These are phyloP conservation scores for Hemibagrus guttatus DNA, from an alignment of 2,797 vertebrate genomes.

Conservation along the genomic window DNA sequence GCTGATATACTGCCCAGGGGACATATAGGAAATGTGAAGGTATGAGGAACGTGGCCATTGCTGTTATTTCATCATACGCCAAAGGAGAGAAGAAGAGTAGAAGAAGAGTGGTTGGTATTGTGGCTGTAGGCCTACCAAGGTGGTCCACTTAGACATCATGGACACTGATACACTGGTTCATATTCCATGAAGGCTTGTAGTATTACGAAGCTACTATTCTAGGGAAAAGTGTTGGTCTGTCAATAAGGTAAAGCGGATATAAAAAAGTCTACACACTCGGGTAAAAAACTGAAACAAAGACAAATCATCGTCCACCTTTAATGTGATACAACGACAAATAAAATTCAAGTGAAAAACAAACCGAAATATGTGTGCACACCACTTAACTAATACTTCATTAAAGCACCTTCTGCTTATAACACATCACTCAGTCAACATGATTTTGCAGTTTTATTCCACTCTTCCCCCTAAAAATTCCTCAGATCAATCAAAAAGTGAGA, in stretches of 20 bases:
- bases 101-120: neutral
- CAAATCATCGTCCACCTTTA: too few species aligned
- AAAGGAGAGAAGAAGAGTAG: neutral
- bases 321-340: too few species aligned
- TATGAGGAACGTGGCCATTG: neutral
- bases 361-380: neutral
- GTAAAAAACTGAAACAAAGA: neutral
- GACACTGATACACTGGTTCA: neutral
- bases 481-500: neutral
- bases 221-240: neutral
- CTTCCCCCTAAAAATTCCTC: neutral
- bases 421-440: neutral
- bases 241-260: neutral
- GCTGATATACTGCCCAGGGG: neutral
- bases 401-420: neutral
- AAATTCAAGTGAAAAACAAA: too few species aligned
- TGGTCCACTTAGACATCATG: neutral
- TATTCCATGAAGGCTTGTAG: neutral
- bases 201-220: neutral
- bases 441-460: neutral
- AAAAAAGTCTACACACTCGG: neutral
- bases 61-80: neutral
- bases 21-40: slow-evolving; percentile 30
- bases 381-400: neutral
- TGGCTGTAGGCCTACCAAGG: neutral